Evolutionary conservation across 35 echinoderm and acorn worm genomes (phyloP).

Genomic region (Patiria miniata): DNA sequence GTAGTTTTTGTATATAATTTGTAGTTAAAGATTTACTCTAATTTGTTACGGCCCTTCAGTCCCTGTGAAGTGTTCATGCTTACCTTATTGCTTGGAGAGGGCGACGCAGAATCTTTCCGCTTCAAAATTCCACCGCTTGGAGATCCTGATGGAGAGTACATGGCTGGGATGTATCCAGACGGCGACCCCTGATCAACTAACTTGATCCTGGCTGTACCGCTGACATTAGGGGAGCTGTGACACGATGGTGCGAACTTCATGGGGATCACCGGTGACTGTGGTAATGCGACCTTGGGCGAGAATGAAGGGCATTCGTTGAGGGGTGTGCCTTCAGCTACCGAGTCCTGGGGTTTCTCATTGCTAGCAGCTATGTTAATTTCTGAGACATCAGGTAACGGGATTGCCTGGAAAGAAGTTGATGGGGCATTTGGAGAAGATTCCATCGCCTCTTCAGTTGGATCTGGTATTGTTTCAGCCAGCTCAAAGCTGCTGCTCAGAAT

Average conservation of each 20-base stretch:
- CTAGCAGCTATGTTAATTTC: neutral
- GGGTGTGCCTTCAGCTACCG: neutral
- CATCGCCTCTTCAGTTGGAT: neutral
- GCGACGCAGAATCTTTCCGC: constrained; percentile 88
- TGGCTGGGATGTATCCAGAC: constrained; percentile 39
- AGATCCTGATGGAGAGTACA: constrained; percentile 81
- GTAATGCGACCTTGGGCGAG: neutral
- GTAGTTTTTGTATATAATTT: too few species aligned
- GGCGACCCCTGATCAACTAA: constrained; percentile 29
- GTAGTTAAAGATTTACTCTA: too few species aligned
- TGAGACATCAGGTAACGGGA: neutral
- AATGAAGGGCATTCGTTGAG: neutral
- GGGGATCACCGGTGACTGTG: constrained; percentile 67
- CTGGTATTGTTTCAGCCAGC: constrained; percentile 27
- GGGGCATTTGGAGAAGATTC: neutral
- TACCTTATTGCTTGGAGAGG: constrained; percentile 80
- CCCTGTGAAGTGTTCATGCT: constrained; percentile 19
- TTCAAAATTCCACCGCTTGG: constrained; percentile 90
- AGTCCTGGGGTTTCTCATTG: neutral
- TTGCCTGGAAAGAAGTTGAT: neutral
- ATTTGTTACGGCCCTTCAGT: too few species aligned
- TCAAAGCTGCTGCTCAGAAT: constrained; percentile 71
- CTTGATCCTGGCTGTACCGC: neutral
- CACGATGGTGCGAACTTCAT: constrained; percentile 55
- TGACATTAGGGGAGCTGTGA: constrained; percentile 44